Base-by-base conservation (phyloP, 2,888 invertebrate genomes). In the Orchesellides sinensis region DNA sequence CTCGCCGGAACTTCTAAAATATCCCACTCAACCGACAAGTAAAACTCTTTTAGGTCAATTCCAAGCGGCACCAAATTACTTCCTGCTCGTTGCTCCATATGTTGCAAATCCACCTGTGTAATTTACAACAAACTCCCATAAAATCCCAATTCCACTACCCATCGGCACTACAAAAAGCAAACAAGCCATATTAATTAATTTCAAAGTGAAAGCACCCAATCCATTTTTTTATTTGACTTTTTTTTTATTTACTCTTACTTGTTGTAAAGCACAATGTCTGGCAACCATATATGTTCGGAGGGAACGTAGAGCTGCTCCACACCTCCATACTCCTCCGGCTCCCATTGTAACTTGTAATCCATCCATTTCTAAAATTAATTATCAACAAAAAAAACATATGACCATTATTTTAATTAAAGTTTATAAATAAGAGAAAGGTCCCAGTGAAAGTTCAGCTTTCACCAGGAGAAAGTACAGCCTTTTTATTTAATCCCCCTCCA, bases 21-120 rank as follows among this genome's bases (percentile, higher is more conserved):
- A 90, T 99, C 98, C 98, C 98, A 99, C 91, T 99, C 98, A 0
- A 98, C 98, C 0, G 97, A 97, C 82, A 96, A 92, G 90, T 98
- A 98, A 91, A 98, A 99, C 91, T 98, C 98, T 88, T 95, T 95
- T 87, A 99, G 92, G 91, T 99, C 98, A 89, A 99, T 98, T 68
- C 96, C 96, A 68, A 94, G 93, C 89, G 94, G 93, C 0, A 97
- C 96, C 49, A 96, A 91, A 90, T 96, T 96, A 89, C 94, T 96
- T 56, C 96, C 96, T n/a, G 94, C 91, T 61, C 92, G 92, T 91
- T 96, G 94, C 83, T 94, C 95, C 93, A 96, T 95, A 89, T 97
- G 97, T 89, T 96, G 96, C 80, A 97, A 90, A 90, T 97, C 96
- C 84, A 97, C 95, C 95, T 95, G 90, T 21, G 40, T 10, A 10